These are phyloP conservation scores for Natrix natrix DNA, from an alignment of 2,797 vertebrate genomes.

Conservation along the genomic window DNA sequence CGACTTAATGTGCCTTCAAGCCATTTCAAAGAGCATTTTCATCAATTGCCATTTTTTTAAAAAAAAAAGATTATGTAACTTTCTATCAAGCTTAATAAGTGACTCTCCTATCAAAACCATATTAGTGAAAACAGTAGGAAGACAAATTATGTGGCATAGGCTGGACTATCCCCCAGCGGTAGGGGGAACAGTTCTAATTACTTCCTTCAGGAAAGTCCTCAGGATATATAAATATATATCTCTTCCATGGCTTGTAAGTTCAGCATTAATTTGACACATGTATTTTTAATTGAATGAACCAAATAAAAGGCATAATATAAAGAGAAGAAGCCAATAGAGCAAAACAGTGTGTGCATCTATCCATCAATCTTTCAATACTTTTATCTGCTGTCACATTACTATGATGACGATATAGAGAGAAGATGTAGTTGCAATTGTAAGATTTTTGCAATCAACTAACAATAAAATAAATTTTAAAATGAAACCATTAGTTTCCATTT, in stretches of 20 bases:
- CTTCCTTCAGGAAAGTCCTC: slow-evolving; percentile 29
- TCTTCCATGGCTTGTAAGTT: slow-evolving; percentile 22
- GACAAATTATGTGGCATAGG: slow-evolving; percentile 29
- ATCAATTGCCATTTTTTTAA: slow-evolving; percentile 9
- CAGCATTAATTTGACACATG: slow-evolving; percentile 49
- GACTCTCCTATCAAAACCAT: slow-evolving; percentile 36
- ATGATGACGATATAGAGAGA: slow-evolving; percentile 43
- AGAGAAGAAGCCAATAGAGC: slow-evolving; percentile 58
- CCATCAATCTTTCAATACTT: slow-evolving; percentile 35
- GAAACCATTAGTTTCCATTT: slow-evolving; percentile 51
- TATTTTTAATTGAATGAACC: slow-evolving; percentile 50
- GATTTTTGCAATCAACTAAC: slow-evolving; percentile 57
- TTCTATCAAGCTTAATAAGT: slow-evolving; percentile 43
- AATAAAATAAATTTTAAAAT: slow-evolving; percentile 47
- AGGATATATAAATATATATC: slow-evolving; percentile 31
- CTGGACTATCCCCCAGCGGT: not conserved
- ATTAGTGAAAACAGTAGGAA: slow-evolving; percentile 30
- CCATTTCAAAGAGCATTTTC: slow-evolving; percentile 4
- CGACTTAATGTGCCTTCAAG: slow-evolving; percentile 12
- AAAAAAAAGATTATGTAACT: slow-evolving; percentile 4
- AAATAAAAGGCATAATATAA: slow-evolving; percentile 48
- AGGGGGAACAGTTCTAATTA: slow-evolving; percentile 36
- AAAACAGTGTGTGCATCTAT: slow-evolving; percentile 59
- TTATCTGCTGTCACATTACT: slow-evolving; percentile 37
- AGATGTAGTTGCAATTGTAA: slow-evolving; percentile 57